Evolutionary conservation across 2,113 vertebrate genomes (phyloP), one percentile per base, ranked within the genome.

Genomic region (Platycercus adscitus): DNA sequence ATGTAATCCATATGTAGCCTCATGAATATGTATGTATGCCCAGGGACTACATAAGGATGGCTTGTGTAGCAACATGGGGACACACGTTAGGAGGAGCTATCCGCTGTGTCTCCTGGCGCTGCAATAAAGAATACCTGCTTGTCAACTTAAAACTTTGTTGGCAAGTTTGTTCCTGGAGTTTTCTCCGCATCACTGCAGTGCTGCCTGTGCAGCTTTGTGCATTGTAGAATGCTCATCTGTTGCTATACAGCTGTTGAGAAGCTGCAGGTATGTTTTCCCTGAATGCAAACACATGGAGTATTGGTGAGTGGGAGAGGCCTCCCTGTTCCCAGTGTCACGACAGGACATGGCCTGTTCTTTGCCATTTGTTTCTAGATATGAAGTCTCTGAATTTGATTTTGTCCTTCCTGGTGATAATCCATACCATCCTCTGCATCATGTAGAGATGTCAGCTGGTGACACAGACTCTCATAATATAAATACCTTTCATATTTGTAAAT

Each of bases 261-360:
- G 76, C 81, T 95, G 61, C 37, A 53, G 65, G 33, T 44, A 2
- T 17, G 13, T 90, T 82, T 87, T 58, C 10, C n/a, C 47, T 25
- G 31, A 56, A 20, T 75, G 49, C 41, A 55, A 61, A 44, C 7
- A 11, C 1, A 0, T 0, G 1, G 47, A 8, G 1, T 33, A 7
- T 63, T 58, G 52, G 10, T 39, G 13, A 60, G 31, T 23, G 50
- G 66, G 56, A 79, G 33, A 84, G n/a, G 17, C 9, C 41, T 69
- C 29, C 50, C 37, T 46, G 13, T 35, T 70, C 64, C 28, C 49
- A 28, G 47, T 6, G 35, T 41, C 1, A 0, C 37, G 37, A 41
- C 0, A 4, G 35, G 26, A 31, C 14, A 2, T 6, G 29, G 49
- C 39, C 46, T 66, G 1, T 25, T 61, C 15, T 52, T 37, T 46